Evolutionary conservation across 2,113 vertebrate species (phyloP).

Genomic region (Menura novaehollandiae): DNA sequence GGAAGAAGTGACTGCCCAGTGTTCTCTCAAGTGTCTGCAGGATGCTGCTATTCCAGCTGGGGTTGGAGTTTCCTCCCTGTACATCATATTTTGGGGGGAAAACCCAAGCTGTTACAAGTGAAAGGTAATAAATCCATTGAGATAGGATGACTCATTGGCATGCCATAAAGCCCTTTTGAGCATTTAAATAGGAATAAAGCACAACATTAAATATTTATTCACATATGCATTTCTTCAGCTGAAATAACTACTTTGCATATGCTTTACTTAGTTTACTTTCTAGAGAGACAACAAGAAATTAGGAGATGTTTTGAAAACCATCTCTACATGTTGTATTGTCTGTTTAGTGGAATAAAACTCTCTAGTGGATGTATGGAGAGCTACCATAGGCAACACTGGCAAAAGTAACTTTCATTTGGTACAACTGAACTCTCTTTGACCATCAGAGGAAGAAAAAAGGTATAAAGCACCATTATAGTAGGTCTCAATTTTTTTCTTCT

Average conservation of each 20-base stretch:
- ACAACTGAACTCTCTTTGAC: slow-evolving; percentile 68
- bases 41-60: background rate
- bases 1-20: accelerated
- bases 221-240: background rate
- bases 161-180: background rate
- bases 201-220: slow-evolving; percentile 11
- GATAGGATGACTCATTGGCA: background rate
- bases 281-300: background rate
- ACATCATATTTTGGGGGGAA: background rate
- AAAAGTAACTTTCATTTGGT: slow-evolving; percentile 39
- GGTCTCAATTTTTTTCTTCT: slow-evolving; percentile 38
- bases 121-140: background rate
- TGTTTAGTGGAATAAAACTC: slow-evolving; percentile 35
- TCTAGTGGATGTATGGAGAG: background rate
- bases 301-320: slow-evolving; percentile 26
- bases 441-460: slow-evolving; percentile 62
- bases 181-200: slow-evolving; percentile 30
- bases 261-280: background rate
- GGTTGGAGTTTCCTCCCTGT: background rate
- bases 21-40: background rate
- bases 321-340: slow-evolving; percentile 2
- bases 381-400: background rate
- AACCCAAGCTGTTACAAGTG: background rate
- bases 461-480: slow-evolving; percentile 52
- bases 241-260: background rate